phyloP scores from a whole-genome alignment of 2,797 vertebrate species.

The Stomatorhinus walkeri region DNA sequence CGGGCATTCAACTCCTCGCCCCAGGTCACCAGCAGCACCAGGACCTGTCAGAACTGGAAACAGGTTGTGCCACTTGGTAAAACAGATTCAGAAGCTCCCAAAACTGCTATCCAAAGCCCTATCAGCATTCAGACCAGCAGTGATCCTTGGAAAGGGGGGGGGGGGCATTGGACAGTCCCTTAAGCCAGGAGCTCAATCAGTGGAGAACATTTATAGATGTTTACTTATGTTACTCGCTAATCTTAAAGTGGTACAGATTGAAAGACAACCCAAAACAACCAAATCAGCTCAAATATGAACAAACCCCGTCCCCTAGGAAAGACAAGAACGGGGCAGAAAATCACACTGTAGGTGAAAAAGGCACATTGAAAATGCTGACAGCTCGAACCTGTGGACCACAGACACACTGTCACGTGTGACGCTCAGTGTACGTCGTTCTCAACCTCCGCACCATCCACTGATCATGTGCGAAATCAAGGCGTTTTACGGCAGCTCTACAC shows the following conservation, averaged over 20 bases:
- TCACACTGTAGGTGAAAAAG: background rate
- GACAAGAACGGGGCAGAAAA: background rate
- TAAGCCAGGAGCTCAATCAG: background rate
- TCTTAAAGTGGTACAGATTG: background rate
- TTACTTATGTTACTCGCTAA: background rate
- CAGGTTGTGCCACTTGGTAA: background rate
- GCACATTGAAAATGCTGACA: background rate
- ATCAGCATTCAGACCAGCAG: background rate
- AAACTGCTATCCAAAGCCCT: background rate
- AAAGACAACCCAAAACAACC: background rate
- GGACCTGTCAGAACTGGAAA: background rate
- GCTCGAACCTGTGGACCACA: background rate
- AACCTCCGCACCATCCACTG: background rate
- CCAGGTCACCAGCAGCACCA: background rate
- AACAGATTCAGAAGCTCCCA: background rate
- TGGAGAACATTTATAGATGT: background rate
- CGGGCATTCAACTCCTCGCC: background rate
- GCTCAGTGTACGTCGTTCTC: background rate
- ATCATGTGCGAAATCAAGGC: background rate
- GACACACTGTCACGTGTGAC: background rate
- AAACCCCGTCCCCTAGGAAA: background rate
- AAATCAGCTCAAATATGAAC: background rate
- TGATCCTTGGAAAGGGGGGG: no score
- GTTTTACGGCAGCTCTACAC: background rate
- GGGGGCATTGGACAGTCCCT: background rate